Evolutionary conservation across 1,140 invertebrate genomes (phyloP), one percentile per base, ranked within the genome.

Genomic region (Drosophila nannoptera): DNA sequence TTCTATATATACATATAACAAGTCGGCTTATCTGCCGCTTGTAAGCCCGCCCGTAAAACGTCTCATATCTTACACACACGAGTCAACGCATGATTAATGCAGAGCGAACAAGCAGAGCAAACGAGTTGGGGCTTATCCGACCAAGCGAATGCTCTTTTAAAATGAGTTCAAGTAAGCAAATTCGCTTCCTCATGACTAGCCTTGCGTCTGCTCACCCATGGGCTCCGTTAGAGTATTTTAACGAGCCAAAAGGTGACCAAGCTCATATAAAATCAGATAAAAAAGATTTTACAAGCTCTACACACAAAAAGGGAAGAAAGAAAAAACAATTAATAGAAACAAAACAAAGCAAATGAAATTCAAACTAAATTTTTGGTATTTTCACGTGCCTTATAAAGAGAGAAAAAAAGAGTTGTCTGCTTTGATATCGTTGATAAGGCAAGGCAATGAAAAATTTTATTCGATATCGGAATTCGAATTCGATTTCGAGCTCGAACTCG

Each of bases 161-260:
- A 22, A 22, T 22, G 22, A 22, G 22, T 22, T 22, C 22, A 22
- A 3, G 22, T 3, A 22, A 3, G 3, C 22, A 1, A 3, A 22
- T 22, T 22, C 22, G 22, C 22, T 22, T 22, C 22, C 22, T 22
- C 22, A 22, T 22, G 22, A 22, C 22, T 22, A 22, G 22, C 22
- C 22, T 22, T 22, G 22, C 22, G 1, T 22, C 22, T 22, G 22
- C 22, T 22, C 22, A 22, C 22, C 22, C 22, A 22, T 1, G 1
- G 22, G 22, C 22, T 12, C 8, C 12, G 22, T n/a, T n/a, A 45
- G 31, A 8, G 52, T 54, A 54, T 54, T 52, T 86, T 84, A 74
- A 84, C 64, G 81, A 80, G 63, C 62, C 53, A 86, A 76, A 84
- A 69, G 80, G 72, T 77, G 63, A 61, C 58, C 69, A 71, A 76